Conservation (phyloP, 2,888 invertebrate species). For the Perithous albicinctus region DNA sequence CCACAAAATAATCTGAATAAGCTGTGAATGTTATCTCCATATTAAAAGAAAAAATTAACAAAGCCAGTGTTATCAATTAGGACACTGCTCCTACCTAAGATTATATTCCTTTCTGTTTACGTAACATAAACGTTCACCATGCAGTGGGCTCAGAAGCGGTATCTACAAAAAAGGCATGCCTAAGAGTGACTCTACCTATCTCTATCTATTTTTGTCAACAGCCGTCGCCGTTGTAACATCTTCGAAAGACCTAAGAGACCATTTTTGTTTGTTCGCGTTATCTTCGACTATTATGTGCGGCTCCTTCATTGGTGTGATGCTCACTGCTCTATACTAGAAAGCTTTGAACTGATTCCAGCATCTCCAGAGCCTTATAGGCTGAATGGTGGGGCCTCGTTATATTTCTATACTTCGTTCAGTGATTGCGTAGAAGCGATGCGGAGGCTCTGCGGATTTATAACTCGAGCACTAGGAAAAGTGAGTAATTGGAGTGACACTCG, state of each 20-base stretch:
- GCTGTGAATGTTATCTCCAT: not conserved
- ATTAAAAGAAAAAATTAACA: not conserved
- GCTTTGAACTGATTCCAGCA: not conserved
- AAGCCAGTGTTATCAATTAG: conserved; percentile 49
- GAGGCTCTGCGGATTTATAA: not conserved
- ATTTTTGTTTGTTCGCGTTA: conserved; percentile 26
- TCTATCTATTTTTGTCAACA: conserved; percentile 24
- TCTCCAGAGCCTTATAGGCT: not conserved
- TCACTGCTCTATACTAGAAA: not conserved
- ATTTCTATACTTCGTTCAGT: not conserved
- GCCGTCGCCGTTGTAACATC: not conserved
- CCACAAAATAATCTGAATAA: not conserved
- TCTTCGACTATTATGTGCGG: conserved; percentile 24
- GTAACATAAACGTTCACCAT: conserved; percentile 28
- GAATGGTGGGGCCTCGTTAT: not conserved
- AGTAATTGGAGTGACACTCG: conserved; percentile 43
- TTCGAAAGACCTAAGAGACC: conserved; percentile 4
- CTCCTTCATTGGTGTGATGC: conserved; percentile 13
- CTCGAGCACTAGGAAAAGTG: too few species aligned
- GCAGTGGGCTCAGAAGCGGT: not conserved
- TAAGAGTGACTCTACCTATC: conserved; percentile 7
- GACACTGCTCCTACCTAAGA: conserved; percentile 46
- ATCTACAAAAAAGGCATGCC: conserved; percentile 10
- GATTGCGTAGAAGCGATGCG: not conserved
- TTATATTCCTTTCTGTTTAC: conserved; percentile 44